phyloP scores from a whole-genome alignment of 2,797 vertebrate species.

The Artibeus jamaicensis region DNA sequence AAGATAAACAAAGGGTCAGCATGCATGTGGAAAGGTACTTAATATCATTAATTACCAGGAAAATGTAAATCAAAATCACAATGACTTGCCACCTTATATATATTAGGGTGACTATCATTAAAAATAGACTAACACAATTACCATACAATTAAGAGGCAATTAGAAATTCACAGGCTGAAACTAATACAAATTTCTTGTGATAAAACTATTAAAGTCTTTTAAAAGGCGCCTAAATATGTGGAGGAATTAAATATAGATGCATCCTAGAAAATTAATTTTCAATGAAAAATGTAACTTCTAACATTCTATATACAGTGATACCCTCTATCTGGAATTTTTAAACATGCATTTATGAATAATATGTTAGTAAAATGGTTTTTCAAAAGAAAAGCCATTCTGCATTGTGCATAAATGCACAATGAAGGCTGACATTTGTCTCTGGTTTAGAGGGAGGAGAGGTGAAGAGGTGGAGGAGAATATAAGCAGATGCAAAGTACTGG shows the following conservation, averaged over 20 bases:
- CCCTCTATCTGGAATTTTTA: not conserved
- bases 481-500: not conserved
- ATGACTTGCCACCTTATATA: not conserved
- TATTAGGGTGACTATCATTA: not conserved
- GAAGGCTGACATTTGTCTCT: not conserved
- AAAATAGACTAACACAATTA: not conserved
- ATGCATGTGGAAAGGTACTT: not conserved
- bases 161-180: not conserved
- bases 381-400: no score
- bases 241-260: not conserved
- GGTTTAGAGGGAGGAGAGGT: not conserved
- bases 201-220: not conserved
- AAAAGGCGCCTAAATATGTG: not conserved
- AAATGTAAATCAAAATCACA: not conserved
- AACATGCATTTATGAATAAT: not conserved
- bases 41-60: not conserved
- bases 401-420: not conserved
- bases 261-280: not conserved
- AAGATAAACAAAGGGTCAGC: not conserved
- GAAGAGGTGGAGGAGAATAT: not conserved
- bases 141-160: not conserved
- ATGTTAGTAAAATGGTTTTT: not conserved
- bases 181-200: not conserved
- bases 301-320: not conserved
- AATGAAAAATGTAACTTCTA: not conserved